Evolutionary conservation across 2,888 invertebrate genomes (phyloP), one percentile per base, ranked within the genome.

Genomic region (Napeogenes sylphis): DNA sequence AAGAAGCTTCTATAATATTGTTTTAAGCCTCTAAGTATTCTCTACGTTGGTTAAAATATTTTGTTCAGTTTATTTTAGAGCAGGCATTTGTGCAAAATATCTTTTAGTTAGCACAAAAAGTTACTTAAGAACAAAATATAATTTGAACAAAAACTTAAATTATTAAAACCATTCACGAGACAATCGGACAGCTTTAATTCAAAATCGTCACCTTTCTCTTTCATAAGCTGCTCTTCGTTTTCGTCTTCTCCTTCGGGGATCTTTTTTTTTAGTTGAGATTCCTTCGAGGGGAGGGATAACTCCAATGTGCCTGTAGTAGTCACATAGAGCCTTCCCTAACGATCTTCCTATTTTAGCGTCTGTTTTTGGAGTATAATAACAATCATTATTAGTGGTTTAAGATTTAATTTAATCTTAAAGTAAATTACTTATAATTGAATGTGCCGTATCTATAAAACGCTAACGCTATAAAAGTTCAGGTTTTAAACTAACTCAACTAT

Each of bases 241-340:
- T 21, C 87, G 79, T 3, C 83, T 78, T 38, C 87, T 75, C 13
- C 86, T 79, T 10, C 87, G 75, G 2, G 74, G 70, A 13, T 85
- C 85, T 64, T 82, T 83, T 70, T 86, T 87, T 73, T 88, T 88
- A 64, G 68, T 75, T 46, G 81, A 74, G 56, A 77, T 75, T 51
- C 85, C 78, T 12, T 81, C 71, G 8, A 85, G 87, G 66, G 91
- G 91, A 59, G 92, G 91, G 71, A 92, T 90, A 71, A 92, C 88
- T 64, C 91, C 89, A 70, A 91, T 83, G 74, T 92, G 92, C 64
- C 92, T 85, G 78, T 92, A 92, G 79, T 92, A 92, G 79, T 92
- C 92, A 73, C 92, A 92, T 69, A 92, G 81, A 65, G 91, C 88
- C 82, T 91, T 92, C 70, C 84, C 92, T 76, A 92, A 75, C 69